Conservation (phyloP, 2,888 invertebrate genomes). For the Cantharis nigra region DNA sequence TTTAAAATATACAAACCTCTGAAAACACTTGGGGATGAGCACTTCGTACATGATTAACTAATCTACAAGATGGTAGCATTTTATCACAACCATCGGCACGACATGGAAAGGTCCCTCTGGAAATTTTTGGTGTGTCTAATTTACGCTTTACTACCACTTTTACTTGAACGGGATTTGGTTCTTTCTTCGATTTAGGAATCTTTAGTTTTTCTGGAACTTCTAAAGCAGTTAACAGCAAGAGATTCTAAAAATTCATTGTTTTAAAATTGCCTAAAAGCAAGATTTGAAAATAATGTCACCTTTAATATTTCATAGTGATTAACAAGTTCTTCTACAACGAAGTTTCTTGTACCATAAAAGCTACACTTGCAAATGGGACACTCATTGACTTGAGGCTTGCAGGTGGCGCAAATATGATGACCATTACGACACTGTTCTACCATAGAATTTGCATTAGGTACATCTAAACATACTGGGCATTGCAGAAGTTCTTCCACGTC, state of each 20-base stretch:
- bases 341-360: constrained; percentile 61
- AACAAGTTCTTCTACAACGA: constrained; percentile 61
- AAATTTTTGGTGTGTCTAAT: constrained; percentile 40
- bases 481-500: constrained; percentile 60
- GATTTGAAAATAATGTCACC: constrained; percentile 28
- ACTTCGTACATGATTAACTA: constrained; percentile 61
- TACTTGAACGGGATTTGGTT: background rate
- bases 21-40: constrained; percentile 57
- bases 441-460: constrained; percentile 53
- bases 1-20: constrained; percentile 51
- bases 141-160: background rate
- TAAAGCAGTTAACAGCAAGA: constrained; percentile 14
- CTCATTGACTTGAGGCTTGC: constrained; percentile 56
- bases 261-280: background rate
- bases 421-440: constrained; percentile 62
- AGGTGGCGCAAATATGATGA: constrained; percentile 61
- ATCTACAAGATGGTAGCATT: constrained; percentile 54
- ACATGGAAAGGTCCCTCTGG: constrained; percentile 60
- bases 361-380: constrained; percentile 61
- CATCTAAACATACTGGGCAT: constrained; percentile 64
- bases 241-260: constrained; percentile 7
- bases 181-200: background rate
- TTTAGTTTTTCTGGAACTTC: constrained; percentile 1
- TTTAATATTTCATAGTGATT: constrained; percentile 54
- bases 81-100: constrained; percentile 55